Evolutionary conservation across 2,113 vertebrate genomes (phyloP), one percentile per base, ranked within the genome.

Genomic region (Syngnathus scovelli): DNA sequence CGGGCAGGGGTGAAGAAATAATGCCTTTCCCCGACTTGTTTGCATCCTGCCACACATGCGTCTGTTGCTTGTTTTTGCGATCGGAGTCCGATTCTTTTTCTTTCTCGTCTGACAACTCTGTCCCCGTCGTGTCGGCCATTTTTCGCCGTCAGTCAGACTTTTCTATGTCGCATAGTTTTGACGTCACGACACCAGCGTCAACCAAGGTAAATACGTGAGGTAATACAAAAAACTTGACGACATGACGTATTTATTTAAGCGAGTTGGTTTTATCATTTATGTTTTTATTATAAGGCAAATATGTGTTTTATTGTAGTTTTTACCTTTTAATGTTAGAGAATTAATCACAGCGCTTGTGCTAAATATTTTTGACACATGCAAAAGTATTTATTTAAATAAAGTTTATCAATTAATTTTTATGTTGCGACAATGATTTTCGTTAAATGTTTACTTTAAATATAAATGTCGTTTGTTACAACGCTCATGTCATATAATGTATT

Each of bases 61-160:
- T 49, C 44, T 70, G 82, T 10, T 69, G 73, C 19, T 76, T 72
- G 37, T 69, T 85, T 16, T 78, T 81, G 1, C 79, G 81, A 44
- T 87, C 85, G 43, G 58, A 76, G 46, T 87, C 82, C 1, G 70
- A 21, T 70, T 90, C 87, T 72, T 89, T 90, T 68, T 90, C 87
- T 72, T 89, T 90, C 66, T 86, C 86, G 1, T 89, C 90, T 72
- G 87, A 89, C 80, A 85, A 78, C 64, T 83, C 78, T 36, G 58
- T 76, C 63, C 75, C 81, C 67, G 63, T 65, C 67, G 68, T 15
- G 62, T 90, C 91, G 89, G 91, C 92, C 92, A 93, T 92, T 84
- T 91, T 92, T 86, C 77, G 69, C 79, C 61, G 65, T 64, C 68
- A 55, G n/a, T 59, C 58, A n/a, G 59, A 52, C 81, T 11, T 65